phyloP scores from a whole-genome alignment of 2,797 vertebrate species.

The Tauraco hartlaubi region DNA sequence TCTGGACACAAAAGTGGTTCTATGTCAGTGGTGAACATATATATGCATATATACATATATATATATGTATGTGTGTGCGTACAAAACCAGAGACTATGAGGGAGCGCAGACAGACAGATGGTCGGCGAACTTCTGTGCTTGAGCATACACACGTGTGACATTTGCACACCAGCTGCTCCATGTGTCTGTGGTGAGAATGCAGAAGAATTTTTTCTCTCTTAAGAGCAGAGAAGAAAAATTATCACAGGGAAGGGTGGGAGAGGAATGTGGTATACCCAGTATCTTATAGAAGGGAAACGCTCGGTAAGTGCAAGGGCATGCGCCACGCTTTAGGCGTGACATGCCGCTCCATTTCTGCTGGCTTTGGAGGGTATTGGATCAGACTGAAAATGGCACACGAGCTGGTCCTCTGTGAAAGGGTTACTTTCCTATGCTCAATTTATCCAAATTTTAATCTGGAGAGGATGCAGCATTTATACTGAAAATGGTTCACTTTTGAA shows the following conservation, averaged over 20 bases:
- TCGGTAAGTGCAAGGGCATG: accelerated
- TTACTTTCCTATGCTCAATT: background rate
- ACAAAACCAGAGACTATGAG: background rate
- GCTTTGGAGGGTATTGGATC: background rate
- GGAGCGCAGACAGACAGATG: background rate
- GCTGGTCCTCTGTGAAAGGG: background rate
- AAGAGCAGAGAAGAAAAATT: background rate
- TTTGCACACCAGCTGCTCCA: conserved; percentile 22
- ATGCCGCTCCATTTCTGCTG: background rate
- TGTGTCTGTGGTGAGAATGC: background rate
- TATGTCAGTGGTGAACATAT: background rate
- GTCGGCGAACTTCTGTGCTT: background rate
- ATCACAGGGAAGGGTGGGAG: background rate
- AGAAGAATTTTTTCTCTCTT: background rate
- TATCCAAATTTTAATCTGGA: background rate
- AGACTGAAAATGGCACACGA: background rate
- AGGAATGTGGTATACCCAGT: background rate
- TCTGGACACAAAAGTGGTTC: background rate
- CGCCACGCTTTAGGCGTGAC: accelerated
- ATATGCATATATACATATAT: too few species aligned
- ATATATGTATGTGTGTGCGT: background rate
- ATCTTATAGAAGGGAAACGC: background rate
- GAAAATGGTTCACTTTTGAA: background rate
- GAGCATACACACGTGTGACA: background rate
- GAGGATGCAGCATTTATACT: background rate